These are phyloP conservation scores for Aspidapion aeneum DNA, from an alignment of 2,888 invertebrate species.

Conservation along the genomic window DNA sequence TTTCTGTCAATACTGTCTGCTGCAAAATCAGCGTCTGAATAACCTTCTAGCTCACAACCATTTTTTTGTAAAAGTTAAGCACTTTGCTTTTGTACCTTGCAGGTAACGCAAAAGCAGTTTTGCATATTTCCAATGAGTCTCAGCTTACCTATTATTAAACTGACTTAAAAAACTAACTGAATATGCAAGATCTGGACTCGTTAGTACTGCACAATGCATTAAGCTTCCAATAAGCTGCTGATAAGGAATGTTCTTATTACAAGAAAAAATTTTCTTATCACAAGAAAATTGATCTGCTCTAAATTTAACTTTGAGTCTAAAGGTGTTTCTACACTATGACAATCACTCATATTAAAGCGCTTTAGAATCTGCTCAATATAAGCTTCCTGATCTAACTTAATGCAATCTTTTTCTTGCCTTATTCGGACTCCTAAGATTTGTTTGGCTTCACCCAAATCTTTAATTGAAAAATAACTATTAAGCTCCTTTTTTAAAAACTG, in stretches of 20 bases:
- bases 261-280: background rate
- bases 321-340: constrained; percentile 7
- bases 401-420: background rate
- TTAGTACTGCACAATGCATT: background rate
- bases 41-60: constrained; percentile 1
- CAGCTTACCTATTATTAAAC: background rate
- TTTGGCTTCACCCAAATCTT: constrained; percentile 21
- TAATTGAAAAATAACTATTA: constrained; percentile 18
- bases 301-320: constrained; percentile 8
- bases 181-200: background rate
- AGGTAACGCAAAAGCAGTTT: background rate
- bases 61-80: background rate
- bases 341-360: constrained; percentile 3
- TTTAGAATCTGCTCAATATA: constrained; percentile 6
- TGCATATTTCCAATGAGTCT: constrained; percentile 2
- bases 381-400: constrained; percentile 3
- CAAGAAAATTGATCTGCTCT: too few relatives aligned
- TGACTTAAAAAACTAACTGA: constrained; percentile 1
- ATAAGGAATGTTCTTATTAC: background rate
- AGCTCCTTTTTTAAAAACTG: constrained; percentile 15
- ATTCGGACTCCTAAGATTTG: constrained; percentile 21
- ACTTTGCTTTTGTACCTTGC: background rate
- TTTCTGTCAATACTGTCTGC: background rate
- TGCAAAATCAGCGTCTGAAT: background rate
- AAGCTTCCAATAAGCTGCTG: background rate